Conservation (phyloP, 2,797 vertebrate genomes). For the Anisognathus igniventris region DNA sequence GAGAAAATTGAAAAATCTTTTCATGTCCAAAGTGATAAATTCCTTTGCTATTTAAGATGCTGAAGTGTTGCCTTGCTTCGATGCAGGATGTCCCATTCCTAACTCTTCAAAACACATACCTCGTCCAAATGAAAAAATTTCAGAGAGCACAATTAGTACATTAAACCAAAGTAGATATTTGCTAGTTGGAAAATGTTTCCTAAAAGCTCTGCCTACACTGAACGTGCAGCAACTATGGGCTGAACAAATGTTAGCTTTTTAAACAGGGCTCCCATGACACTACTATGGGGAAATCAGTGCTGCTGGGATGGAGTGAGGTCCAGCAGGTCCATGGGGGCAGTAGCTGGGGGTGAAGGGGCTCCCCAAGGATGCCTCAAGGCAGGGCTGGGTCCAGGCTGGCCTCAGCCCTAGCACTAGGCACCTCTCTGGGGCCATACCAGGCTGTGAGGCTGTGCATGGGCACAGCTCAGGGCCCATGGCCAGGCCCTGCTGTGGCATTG, state of each 20-base stretch:
- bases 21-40: not conserved
- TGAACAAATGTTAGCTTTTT: not conserved
- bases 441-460: rapidly evolving
- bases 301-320: rapidly evolving
- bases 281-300: not conserved
- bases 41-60: not conserved
- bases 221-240: not conserved
- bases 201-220: not conserved
- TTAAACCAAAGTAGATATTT: not conserved
- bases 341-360: not conserved
- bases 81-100: not conserved
- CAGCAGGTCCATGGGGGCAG: rapidly evolving
- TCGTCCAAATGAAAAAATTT: not conserved
- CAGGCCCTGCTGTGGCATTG: rapidly evolving
- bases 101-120: not conserved
- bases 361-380: not conserved
- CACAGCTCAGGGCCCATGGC: not conserved
- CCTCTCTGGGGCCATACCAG: not conserved
- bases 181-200: not conserved
- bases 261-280: not conserved
- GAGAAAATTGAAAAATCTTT: not conserved
- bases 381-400: not conserved
- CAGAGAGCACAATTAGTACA: not conserved
- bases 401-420: not conserved
- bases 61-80: not conserved